phyloP scores from a whole-genome alignment of 2,113 vertebrate genomes.

The Heteronetta atricapilla region DNA sequence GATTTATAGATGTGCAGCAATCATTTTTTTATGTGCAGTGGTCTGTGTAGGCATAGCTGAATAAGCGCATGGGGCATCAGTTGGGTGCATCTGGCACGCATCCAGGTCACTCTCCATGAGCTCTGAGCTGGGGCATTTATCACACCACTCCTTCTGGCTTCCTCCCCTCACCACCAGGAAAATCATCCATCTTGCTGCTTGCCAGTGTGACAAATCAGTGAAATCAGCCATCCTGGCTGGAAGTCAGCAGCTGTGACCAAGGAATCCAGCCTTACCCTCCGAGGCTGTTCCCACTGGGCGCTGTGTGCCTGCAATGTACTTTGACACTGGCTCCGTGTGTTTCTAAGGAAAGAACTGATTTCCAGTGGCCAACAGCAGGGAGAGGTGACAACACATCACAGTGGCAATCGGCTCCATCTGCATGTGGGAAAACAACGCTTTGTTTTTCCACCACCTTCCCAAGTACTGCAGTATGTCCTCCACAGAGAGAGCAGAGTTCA shows the following conservation, averaged over 20 bases:
- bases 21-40: background rate
- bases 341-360: background rate
- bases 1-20: background rate
- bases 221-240: background rate
- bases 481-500: background rate
- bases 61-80: background rate
- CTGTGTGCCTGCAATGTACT: background rate
- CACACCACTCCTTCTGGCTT: background rate
- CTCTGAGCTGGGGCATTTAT: conserved; percentile 15
- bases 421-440: background rate
- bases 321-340: background rate
- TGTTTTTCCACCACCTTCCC: background rate
- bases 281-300: background rate
- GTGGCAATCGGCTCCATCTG: background rate
- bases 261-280: background rate
- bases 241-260: background rate
- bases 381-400: background rate
- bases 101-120: background rate
- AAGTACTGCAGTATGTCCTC: background rate
- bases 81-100: background rate
- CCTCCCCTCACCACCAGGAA: background rate
- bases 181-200: background rate
- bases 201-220: background rate
- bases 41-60: background rate
- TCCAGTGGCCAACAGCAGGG: background rate